Conservation (phyloP, 2,888 invertebrate genomes). For the Polylopha cassiicola region DNA sequence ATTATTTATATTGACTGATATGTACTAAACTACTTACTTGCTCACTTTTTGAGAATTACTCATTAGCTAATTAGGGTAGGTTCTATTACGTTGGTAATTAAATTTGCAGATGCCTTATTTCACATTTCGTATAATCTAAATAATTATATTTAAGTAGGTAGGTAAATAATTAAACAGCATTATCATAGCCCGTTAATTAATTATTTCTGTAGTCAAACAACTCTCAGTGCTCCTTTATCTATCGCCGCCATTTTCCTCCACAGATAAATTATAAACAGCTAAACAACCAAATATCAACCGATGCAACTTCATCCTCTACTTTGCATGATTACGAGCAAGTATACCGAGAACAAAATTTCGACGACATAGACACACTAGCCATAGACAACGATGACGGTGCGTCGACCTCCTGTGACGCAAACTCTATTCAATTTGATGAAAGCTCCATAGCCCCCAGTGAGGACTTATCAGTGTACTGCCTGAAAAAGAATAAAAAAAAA, state of each 20-base stretch:
- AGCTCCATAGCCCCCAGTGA: conserved; percentile 54
- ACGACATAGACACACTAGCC: conserved; percentile 33
- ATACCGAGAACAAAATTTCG: conserved; percentile 28
- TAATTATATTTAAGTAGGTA: too few relatives aligned
- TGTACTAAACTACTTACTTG: too few relatives aligned
- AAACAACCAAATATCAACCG: conserved; percentile 39
- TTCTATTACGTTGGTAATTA: too few relatives aligned
- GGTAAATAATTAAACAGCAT: too few relatives aligned
- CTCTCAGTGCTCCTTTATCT: too few relatives aligned
- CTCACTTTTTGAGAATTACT: too few relatives aligned
- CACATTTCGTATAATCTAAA: too few relatives aligned
- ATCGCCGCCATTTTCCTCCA: not conserved
- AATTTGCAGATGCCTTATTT: too few relatives aligned
- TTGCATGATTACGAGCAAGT: conserved; percentile 38
- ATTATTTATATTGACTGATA: too few relatives aligned
- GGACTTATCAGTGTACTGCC: conserved; percentile 54
- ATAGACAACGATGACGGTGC: conserved; percentile 41
- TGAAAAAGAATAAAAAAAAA: conserved; percentile 54
- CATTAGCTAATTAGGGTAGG: too few relatives aligned
- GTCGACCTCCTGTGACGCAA: conserved; percentile 56
- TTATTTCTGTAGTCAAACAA: too few relatives aligned
- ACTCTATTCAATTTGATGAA: conserved; percentile 53
- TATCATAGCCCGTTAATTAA: too few relatives aligned
- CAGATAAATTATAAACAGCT: conserved; percentile 52
- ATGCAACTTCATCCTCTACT: conserved; percentile 46